Conservation (phyloP, 1,140 invertebrate genomes). For the Papilio machaon region DNA sequence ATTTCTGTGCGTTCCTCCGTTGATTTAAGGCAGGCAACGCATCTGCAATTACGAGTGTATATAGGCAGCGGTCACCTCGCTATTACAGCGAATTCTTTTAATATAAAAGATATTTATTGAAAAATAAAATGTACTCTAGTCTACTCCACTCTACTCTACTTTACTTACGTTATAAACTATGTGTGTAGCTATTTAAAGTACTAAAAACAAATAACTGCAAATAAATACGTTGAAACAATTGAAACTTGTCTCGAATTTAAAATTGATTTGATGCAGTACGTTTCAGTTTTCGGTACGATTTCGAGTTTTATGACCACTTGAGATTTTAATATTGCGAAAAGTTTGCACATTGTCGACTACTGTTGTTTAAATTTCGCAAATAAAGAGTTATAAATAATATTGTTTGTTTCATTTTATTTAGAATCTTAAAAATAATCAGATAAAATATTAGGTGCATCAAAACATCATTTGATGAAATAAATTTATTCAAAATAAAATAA, state of each 20-base stretch:
- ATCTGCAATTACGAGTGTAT: too few species aligned
- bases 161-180: too few species aligned
- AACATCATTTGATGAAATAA: background rate
- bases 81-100: too few species aligned
- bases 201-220: background rate
- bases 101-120: too few species aligned
- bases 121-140: too few species aligned
- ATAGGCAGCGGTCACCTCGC: too few species aligned
- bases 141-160: too few species aligned
- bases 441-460: background rate
- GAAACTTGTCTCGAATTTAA: background rate
- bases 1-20: too few species aligned
- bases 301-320: constrained; percentile 6
- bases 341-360: background rate
- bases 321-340: constrained; percentile 9
- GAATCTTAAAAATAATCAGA: background rate
- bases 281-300: background rate
- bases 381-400: background rate
- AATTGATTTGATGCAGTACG: background rate
- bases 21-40: too few species aligned
- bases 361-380: background rate
- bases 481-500: too few species aligned
- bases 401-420: background rate
- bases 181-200: too few species aligned
- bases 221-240: background rate